Conservation (phyloP, 2,113 vertebrate genomes). For the Nycticorax nycticorax region DNA sequence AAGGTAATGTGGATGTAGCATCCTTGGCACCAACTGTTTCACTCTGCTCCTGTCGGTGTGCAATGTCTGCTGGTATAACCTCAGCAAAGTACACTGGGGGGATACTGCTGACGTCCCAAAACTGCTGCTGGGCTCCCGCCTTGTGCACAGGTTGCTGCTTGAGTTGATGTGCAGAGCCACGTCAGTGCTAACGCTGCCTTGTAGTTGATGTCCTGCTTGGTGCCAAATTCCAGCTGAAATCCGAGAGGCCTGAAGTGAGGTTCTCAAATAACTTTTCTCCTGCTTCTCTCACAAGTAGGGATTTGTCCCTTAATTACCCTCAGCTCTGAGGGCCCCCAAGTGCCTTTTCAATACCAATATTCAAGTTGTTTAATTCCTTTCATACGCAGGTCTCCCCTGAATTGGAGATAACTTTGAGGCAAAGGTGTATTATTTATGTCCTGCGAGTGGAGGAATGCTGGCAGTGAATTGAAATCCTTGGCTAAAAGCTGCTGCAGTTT, state of each 20-base stretch:
- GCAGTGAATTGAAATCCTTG: background rate
- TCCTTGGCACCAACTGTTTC: background rate
- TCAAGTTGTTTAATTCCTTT: background rate
- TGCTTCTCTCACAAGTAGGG: background rate
- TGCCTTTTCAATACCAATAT: background rate
- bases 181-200: background rate
- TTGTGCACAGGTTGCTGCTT: background rate
- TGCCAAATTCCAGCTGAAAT: background rate
- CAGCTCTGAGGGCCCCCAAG: background rate
- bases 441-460: background rate
- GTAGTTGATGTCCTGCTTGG: background rate
- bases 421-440: background rate
- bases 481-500: background rate
- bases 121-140: background rate
- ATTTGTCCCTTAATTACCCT: background rate
- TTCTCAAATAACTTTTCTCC: background rate
- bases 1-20: background rate
- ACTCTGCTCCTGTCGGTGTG: background rate
- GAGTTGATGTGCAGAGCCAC: background rate
- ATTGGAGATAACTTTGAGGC: background rate
- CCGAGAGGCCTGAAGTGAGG: background rate
- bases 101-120: fast-evolving
- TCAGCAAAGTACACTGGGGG: fast-evolving
- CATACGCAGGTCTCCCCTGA: background rate
- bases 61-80: background rate